phyloP scores from a whole-genome alignment of 1,140 invertebrate genomes.

The Papilio polyxenes region DNA sequence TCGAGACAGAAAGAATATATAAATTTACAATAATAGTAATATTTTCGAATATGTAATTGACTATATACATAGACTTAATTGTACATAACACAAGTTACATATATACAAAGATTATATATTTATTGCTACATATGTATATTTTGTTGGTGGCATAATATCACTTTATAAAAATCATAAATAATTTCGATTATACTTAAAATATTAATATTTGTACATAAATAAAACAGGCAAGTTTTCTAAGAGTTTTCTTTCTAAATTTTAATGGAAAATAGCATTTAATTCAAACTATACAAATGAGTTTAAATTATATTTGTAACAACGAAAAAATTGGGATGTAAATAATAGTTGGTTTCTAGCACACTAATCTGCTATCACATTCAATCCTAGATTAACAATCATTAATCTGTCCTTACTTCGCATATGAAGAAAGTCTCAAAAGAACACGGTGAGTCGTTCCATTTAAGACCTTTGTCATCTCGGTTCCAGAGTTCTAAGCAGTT shows the following conservation, averaged over 20 bases:
- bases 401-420: slow-evolving; percentile 88
- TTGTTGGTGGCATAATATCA: background rate
- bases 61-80: background rate
- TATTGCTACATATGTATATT: background rate
- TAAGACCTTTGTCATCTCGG: slow-evolving; percentile 93
- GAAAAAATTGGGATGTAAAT: slow-evolving; percentile 43
- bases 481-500: slow-evolving; percentile 96
- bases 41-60: background rate
- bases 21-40: background rate
- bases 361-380: slow-evolving; percentile 66
- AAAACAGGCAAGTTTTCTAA: background rate
- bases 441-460: slow-evolving; percentile 96
- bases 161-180: slow-evolving; percentile 34
- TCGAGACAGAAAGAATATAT: background rate
- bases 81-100: background rate
- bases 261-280: background rate
- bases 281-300: background rate
- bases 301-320: slow-evolving; percentile 36
- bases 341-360: slow-evolving; percentile 65
- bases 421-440: slow-evolving; percentile 96
- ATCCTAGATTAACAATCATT: slow-evolving; percentile 47
- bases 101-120: background rate
- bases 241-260: background rate
- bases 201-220: background rate
- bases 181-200: slow-evolving; percentile 10